These are phyloP conservation scores for Melanogrammus aeglefinus DNA, from an alignment of 2,797 vertebrate genomes.

Conservation along the genomic window DNA sequence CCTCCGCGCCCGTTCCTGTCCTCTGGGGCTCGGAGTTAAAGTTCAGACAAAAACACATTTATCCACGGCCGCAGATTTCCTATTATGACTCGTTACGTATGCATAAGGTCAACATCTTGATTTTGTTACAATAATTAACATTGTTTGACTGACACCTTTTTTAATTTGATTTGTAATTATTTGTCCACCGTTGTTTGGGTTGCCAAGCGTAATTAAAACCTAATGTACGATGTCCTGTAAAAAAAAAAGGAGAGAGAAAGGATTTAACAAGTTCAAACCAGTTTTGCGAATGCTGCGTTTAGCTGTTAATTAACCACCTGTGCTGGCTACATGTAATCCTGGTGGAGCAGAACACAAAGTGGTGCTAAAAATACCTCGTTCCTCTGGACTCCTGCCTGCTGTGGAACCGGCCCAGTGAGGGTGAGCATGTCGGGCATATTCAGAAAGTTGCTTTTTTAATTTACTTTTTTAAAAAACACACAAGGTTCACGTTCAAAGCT, in stretches of 20 bases:
- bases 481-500: background rate
- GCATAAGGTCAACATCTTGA: slow-evolving; percentile 22
- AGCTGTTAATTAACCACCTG: slow-evolving; percentile 44
- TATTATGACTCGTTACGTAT: background rate
- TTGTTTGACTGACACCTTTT: background rate
- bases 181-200: background rate
- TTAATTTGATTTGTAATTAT: slow-evolving; percentile 6
- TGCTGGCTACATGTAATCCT: slow-evolving; percentile 28
- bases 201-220: slow-evolving; percentile 31
- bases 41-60: slow-evolving; percentile 30
- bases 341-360: background rate
- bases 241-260: slow-evolving; percentile 4
- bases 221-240: slow-evolving; percentile 28
- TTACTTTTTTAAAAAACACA: background rate
- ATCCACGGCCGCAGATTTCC: slow-evolving; percentile 20
- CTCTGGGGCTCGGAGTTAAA: slow-evolving; percentile 18
- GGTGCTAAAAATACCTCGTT: background rate
- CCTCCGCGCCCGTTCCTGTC: slow-evolving; percentile 45
- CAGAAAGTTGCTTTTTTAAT: background rate
- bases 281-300: slow-evolving; percentile 18
- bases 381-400: background rate
- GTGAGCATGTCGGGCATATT: background rate
- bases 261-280: slow-evolving; percentile 39
- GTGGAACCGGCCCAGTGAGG: background rate
- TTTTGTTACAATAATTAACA: slow-evolving; percentile 4